A percentile compares a stretch with the other conserved stretches of the same genome.
These are phyloP conservation scores for Lamproptera curius DNA, from an alignment of 2,888 invertebrate genomes.

Conservation along the genomic window DNA sequence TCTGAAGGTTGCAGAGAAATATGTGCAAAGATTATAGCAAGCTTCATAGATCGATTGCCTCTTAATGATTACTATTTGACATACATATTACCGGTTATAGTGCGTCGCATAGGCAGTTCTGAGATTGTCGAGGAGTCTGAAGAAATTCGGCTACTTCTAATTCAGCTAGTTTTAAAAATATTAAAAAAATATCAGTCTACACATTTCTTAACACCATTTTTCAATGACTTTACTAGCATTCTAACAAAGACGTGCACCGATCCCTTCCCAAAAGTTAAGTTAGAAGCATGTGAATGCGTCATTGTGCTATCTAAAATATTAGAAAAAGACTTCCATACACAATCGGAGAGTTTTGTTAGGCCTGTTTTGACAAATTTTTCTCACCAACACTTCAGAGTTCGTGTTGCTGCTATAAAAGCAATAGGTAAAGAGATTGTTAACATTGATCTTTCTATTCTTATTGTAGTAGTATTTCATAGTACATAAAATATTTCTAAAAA, in stretches of 20 bases:
- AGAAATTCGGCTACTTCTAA: slow-evolving; percentile 86
- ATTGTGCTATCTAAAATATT: slow-evolving; percentile 80
- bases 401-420: slow-evolving; percentile 85
- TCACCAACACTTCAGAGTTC: slow-evolving; percentile 90
- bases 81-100: slow-evolving; percentile 85
- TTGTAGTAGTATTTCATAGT: too few relatives aligned
- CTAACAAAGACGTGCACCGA: slow-evolving; percentile 85
- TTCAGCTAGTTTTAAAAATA: slow-evolving; percentile 82
- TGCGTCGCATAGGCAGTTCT: slow-evolving; percentile 86
- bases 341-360: slow-evolving; percentile 84
- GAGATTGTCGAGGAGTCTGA: slow-evolving; percentile 85
- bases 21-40: slow-evolving; percentile 74
- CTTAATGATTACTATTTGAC: slow-evolving; percentile 85
- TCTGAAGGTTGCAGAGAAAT: slow-evolving; percentile 81
- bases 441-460: too few relatives aligned
- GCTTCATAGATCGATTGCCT: slow-evolving; percentile 77
- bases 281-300: slow-evolving; percentile 85
- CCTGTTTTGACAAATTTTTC: slow-evolving; percentile 84
- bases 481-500: too few relatives aligned
- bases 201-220: slow-evolving; percentile 80
- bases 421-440: too few relatives aligned
- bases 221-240: slow-evolving; percentile 87
- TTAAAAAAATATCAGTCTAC: slow-evolving; percentile 80
- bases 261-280: slow-evolving; percentile 88
- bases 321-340: slow-evolving; percentile 85